Conservation (phyloP, 2,888 invertebrate genomes). For the Tricholauxania praeusta region DNA sequence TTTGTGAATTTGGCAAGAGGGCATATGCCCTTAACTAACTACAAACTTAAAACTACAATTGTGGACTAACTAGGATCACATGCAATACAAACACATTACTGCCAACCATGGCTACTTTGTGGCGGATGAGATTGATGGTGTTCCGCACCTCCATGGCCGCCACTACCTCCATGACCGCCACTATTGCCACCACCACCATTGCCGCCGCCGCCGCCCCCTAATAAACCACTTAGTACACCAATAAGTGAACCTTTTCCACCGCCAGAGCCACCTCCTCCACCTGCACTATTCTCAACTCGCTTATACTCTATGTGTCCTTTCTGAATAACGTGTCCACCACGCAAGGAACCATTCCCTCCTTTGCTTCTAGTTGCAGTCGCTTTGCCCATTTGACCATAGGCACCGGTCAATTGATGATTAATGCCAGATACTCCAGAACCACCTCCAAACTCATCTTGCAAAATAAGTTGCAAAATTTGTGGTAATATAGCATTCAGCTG, state of each 20-base stretch:
- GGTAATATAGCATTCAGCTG: conserved; percentile 56
- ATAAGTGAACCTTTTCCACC: conserved; percentile 13
- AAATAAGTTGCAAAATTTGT: conserved; percentile 58
- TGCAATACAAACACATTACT: background rate
- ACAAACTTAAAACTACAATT: background rate
- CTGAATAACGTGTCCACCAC: conserved; percentile 59
- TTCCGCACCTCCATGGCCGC: background rate
- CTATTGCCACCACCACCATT: conserved; percentile 37
- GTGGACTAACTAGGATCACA: conserved; percentile 25
- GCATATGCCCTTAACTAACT: too few relatives aligned
- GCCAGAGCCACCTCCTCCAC: conserved; percentile 22
- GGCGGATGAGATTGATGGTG: background rate
- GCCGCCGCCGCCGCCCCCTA: conserved; percentile 18
- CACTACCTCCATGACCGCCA: background rate
- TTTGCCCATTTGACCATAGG: conserved; percentile 55
- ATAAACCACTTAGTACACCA: conserved; percentile 4
- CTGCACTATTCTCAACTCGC: conserved; percentile 29
- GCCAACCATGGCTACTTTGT: conserved; percentile 23
- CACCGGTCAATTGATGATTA: conserved; percentile 52
- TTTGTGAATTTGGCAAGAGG: background rate
- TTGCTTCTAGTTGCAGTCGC: conserved; percentile 53
- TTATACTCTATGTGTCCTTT: conserved; percentile 57
- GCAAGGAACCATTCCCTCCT: conserved; percentile 48
- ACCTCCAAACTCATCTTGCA: conserved; percentile 50
- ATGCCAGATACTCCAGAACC: conserved; percentile 35